phyloP scores from a whole-genome alignment of 2,888 invertebrate species.

The Poecilus cupreus region DNA sequence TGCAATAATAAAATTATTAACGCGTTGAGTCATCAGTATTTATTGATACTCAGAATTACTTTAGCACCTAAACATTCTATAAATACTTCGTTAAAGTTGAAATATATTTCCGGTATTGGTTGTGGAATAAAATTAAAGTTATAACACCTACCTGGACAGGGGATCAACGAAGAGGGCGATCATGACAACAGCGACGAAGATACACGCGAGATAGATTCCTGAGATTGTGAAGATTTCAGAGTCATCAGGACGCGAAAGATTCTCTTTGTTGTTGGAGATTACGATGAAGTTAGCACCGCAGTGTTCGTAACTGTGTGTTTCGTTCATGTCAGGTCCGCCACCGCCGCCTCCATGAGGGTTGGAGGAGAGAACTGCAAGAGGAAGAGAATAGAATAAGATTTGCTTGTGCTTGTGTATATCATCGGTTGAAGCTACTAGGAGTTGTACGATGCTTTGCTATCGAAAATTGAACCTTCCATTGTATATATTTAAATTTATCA shows the following conservation, averaged over 20 bases:
- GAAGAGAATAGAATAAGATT: constrained; percentile 50
- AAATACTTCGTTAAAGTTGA: no score
- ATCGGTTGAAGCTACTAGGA: no score
- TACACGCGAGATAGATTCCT: constrained; percentile 91
- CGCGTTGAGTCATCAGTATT: not conserved
- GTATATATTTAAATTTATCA: no score
- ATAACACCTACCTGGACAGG: constrained; percentile 81
- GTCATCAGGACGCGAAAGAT: constrained; percentile 87
- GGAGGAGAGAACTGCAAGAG: constrained; percentile 81
- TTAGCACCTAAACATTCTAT: not conserved
- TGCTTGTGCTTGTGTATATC: no score
- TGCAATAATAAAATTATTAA: not conserved
- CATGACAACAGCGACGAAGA: constrained; percentile 88
- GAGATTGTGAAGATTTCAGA: constrained; percentile 92
- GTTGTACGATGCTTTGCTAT: no score
- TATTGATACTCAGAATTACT: not conserved
- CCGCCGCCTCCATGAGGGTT: constrained; percentile 80
- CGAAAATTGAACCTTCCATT: no score
- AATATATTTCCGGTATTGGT: no score
- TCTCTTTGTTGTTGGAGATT: constrained; percentile 82
- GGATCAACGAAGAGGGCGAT: constrained; percentile 93
- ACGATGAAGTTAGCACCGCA: constrained; percentile 92
- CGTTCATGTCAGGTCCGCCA: constrained; percentile 71
- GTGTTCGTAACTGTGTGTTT: constrained; percentile 74
- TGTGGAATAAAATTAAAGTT: no score